Conservation (phyloP, 2,888 invertebrate species). For the Agonopterix alstromeriana region DNA sequence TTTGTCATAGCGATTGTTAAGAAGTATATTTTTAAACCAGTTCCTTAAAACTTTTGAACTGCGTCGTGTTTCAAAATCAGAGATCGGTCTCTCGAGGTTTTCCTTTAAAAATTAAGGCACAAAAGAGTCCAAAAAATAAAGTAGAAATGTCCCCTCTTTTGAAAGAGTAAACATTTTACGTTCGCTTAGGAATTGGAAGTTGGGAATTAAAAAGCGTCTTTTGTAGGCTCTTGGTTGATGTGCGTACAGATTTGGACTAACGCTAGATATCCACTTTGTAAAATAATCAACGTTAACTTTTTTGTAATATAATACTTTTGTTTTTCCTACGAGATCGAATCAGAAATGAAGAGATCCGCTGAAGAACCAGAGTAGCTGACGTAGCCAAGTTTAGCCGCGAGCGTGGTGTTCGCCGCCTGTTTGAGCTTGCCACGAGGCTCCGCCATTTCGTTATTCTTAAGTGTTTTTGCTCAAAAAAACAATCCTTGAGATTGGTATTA, state of each 20-base stretch:
- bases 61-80: slow-evolving; percentile 58
- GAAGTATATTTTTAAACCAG: slow-evolving; percentile 67
- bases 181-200: slow-evolving; percentile 46
- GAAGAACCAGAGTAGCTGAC: too few relatives aligned
- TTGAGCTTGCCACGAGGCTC: too few relatives aligned
- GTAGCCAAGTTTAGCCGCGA: too few relatives aligned
- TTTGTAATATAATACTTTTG: too few relatives aligned
- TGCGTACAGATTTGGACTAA: slow-evolving; percentile 18
- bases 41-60: slow-evolving; percentile 58
- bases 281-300: not conserved
- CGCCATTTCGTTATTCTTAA: too few relatives aligned
- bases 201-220: slow-evolving; percentile 44
- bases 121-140: slow-evolving; percentile 61
- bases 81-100: slow-evolving; percentile 61
- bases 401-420: too few relatives aligned
- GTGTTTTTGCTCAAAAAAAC: too few relatives aligned
- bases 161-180: slow-evolving; percentile 69
- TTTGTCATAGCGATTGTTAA: slow-evolving; percentile 67
- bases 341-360: too few relatives aligned
- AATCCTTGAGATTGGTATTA: too few relatives aligned
- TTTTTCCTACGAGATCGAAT: too few relatives aligned
- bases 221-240: slow-evolving; percentile 12
- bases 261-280: not conserved
- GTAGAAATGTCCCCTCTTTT: slow-evolving; percentile 57
- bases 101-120: slow-evolving; percentile 68